These are phyloP conservation scores for Drosophila persimilis DNA, from an alignment of 1,140 invertebrate species.

Conservation along the genomic window DNA sequence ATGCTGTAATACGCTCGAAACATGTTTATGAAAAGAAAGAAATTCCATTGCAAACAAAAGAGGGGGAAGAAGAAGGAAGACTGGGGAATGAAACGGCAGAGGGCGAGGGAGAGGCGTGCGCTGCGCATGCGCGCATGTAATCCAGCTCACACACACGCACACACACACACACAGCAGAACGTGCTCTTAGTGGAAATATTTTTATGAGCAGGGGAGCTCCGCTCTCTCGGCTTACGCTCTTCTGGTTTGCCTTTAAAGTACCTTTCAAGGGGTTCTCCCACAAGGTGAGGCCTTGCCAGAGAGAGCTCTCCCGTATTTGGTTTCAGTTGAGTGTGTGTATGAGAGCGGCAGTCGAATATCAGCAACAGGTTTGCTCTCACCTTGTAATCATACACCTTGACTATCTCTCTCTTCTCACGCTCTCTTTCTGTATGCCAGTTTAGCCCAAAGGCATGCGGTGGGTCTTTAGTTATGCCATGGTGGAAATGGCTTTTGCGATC, in stretches of 20 bases:
- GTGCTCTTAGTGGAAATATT: conserved; percentile 45
- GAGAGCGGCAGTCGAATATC: no score
- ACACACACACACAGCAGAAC: not conserved
- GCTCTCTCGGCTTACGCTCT: no score
- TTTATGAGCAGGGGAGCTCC: not conserved
- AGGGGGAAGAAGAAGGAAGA: conserved; percentile 18
- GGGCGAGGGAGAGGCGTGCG: conserved; percentile 48
- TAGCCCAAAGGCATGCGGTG: conserved; percentile 42
- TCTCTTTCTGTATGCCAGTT: conserved; percentile 43
- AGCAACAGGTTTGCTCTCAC: not conserved
- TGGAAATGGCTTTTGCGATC: conserved; percentile 46
- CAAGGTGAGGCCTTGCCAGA: not conserved
- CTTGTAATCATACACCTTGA: conserved; percentile 4
- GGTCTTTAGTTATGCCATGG: conserved; percentile 34
- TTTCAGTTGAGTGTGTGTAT: no score
- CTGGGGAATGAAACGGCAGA: conserved; percentile 14
- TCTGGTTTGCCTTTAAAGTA: not conserved
- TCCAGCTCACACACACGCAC: conserved; percentile 32
- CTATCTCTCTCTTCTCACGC: not conserved
- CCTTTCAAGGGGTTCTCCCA: not conserved
- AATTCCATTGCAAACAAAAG: conserved; percentile 80
- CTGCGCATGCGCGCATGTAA: conserved; percentile 65
- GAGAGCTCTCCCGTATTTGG: not conserved
- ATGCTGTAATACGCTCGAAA: conserved; percentile 76
- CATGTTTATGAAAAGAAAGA: conserved; percentile 80